These are phyloP conservation scores for Scotopteryx bipunctaria DNA, from an alignment of 2,888 invertebrate genomes.

Conservation along the genomic window DNA sequence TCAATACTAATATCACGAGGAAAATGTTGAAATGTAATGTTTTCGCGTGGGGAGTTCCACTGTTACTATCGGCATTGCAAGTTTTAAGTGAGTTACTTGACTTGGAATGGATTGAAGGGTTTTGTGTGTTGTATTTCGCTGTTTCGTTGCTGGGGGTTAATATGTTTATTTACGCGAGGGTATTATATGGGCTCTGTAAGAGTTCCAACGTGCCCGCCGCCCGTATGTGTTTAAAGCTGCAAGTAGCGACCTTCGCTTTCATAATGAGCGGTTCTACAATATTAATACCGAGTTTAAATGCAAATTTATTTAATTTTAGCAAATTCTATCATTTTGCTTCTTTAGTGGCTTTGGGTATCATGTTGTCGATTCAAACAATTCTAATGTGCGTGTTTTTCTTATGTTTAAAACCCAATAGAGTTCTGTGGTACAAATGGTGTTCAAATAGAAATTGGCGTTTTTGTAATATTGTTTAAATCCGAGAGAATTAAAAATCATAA, in stretches of 20 bases:
- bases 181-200: not conserved
- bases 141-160: not conserved
- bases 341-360: not conserved
- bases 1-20: not conserved
- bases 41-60: not conserved
- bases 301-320: not conserved
- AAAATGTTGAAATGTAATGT: not conserved
- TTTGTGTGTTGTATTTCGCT: not conserved
- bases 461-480: not conserved
- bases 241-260: not conserved
- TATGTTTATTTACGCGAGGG: not conserved
- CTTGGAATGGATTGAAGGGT: not conserved
- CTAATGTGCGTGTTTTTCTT: not conserved
- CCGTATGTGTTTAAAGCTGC: not conserved
- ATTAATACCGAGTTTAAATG: not conserved
- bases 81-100: not conserved
- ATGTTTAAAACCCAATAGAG: not conserved
- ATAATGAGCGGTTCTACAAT: not conserved
- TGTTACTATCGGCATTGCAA: not conserved
- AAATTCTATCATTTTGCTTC: not conserved
- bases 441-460: not conserved
- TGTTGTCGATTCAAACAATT: not conserved
- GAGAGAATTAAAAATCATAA: not conserved
- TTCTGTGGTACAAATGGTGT: not conserved
- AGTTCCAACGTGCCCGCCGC: not conserved